These are phyloP conservation scores for Smittia sp. DNA, from an alignment of 2,888 invertebrate species.

Conservation along the genomic window DNA sequence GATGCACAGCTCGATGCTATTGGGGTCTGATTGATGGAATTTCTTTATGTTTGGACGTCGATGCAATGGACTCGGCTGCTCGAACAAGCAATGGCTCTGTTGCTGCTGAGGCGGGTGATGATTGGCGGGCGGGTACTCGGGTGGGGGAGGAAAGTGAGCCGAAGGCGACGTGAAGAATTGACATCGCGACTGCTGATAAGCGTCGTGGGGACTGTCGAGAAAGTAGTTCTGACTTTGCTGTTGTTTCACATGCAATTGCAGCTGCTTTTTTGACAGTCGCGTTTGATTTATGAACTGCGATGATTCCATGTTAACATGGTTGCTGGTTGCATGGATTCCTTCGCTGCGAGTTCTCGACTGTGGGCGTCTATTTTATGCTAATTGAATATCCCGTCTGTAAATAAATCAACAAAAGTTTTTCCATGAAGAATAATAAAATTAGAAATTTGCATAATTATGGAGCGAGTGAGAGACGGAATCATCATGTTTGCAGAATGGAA, in stretches of 20 bases:
- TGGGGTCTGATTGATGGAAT: slow-evolving; percentile 50
- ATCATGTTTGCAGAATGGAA: not conserved
- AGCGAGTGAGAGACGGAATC: not conserved
- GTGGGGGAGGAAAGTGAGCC: slow-evolving; percentile 73
- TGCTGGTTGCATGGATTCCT: not conserved
- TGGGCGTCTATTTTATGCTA: slow-evolving; percentile 38
- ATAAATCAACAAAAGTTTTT: slow-evolving; percentile 22
- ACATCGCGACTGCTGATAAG: slow-evolving; percentile 37
- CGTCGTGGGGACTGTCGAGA: slow-evolving; percentile 20
- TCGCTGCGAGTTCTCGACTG: not conserved
- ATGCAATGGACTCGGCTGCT: slow-evolving; percentile 46
- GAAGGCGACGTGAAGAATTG: slow-evolving; percentile 41
- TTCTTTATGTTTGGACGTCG: slow-evolving; percentile 46
- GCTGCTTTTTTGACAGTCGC: slow-evolving; percentile 38
- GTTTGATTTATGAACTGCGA: slow-evolving; percentile 40
- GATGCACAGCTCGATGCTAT: slow-evolving; percentile 52
- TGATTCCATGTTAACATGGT: slow-evolving; percentile 39
- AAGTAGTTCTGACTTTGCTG: slow-evolving; percentile 25
- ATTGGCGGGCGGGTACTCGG: slow-evolving; percentile 63
- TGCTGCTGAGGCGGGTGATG: slow-evolving; percentile 49
- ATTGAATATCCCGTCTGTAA: slow-evolving; percentile 37
- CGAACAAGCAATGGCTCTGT: slow-evolving; percentile 48
- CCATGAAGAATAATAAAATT: slow-evolving; percentile 30
- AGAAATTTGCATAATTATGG: slow-evolving; percentile 32
- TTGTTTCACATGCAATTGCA: slow-evolving; percentile 30